A percentile compares a stretch with the other conserved stretches of the same genome.
phyloP scores from a whole-genome alignment of 2,113 vertebrate genomes.

The Odontophorus gujanensis region DNA sequence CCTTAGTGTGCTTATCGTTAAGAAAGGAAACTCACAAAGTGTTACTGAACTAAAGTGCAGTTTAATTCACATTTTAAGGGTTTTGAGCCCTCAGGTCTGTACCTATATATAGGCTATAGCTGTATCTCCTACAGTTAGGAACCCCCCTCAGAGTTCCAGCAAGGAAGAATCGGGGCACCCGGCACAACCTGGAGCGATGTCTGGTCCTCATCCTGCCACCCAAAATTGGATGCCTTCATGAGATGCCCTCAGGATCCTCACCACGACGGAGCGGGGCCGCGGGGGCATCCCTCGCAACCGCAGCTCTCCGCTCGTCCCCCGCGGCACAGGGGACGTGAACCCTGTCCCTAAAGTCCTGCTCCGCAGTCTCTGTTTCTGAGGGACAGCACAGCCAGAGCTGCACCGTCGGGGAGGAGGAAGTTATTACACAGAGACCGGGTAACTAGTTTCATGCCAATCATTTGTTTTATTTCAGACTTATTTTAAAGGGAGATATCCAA shows the following conservation, averaged over 20 bases:
- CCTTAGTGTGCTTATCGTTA: not conserved
- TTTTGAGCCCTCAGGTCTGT: not conserved
- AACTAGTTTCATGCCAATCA: not conserved
- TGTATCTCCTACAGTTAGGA: not conserved
- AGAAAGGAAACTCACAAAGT: not conserved
- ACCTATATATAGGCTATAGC: no score
- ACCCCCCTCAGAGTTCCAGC: not conserved
- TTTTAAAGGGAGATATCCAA: not conserved
- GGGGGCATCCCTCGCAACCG: not conserved
- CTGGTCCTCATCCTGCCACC: not conserved
- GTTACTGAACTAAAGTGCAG: not conserved
- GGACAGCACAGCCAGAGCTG: not conserved
- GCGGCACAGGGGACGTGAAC: rapidly evolving
- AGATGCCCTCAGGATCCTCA: not conserved
- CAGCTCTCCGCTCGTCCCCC: no score
- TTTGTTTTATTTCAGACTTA: not conserved
- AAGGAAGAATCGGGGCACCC: not conserved
- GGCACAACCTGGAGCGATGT: rapidly evolving
- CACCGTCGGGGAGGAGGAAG: rapidly evolving
- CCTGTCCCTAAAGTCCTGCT: rapidly evolving
- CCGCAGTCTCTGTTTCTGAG: rapidly evolving
- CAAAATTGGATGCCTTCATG: rapidly evolving
- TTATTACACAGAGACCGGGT: rapidly evolving
- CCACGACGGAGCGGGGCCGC: rapidly evolving
- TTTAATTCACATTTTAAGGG: not conserved